These are phyloP conservation scores for Gonocerus acuteangulatus DNA, from an alignment of 2,888 invertebrate species.

Conservation along the genomic window DNA sequence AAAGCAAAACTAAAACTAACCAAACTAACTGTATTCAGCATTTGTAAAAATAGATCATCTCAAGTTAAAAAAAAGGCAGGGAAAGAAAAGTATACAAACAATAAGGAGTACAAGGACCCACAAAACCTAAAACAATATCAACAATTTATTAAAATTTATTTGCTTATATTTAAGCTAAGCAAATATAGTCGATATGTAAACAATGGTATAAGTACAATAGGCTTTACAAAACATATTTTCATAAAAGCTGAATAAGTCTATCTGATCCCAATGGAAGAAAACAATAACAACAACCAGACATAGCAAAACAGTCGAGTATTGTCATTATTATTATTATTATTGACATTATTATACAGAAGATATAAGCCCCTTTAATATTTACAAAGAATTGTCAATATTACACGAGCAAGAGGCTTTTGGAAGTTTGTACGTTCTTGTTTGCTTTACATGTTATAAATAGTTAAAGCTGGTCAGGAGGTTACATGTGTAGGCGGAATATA, in stretches of 20 bases:
- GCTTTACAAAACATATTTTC: conserved; percentile 17
- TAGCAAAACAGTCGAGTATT: conserved; percentile 24
- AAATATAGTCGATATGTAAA: conserved; percentile 19
- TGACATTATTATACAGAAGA: conserved; percentile 16
- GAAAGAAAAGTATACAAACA: conserved; percentile 10
- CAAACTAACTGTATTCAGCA: conserved; percentile 5
- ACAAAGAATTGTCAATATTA: conserved; percentile 3
- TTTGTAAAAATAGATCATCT: no score
- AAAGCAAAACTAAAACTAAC: conserved; percentile 23
- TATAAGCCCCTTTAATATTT: conserved; percentile 10
- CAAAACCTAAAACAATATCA: conserved; percentile 1
- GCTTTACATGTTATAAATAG: conserved; percentile 20
- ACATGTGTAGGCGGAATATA: conserved; percentile 12
- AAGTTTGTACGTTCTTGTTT: conserved; percentile 21
- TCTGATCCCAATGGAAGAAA: conserved; percentile 24
- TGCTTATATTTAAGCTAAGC: conserved; percentile 9
- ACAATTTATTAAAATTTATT: conserved; percentile 3
- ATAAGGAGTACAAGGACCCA: neutral
- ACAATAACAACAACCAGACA: conserved; percentile 12
- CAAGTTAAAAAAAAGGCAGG: neutral
- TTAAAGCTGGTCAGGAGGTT: conserved; percentile 25
- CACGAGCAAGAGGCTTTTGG: conserved; percentile 15
- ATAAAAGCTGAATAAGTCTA: conserved; percentile 13
- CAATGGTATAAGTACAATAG: conserved; percentile 14
- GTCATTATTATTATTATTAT: conserved; percentile 21